A percentile compares a stretch with the other conserved stretches of the same genome.
phyloP scores from a whole-genome alignment of 2,888 invertebrate species.

The Aricia artaxerxes region DNA sequence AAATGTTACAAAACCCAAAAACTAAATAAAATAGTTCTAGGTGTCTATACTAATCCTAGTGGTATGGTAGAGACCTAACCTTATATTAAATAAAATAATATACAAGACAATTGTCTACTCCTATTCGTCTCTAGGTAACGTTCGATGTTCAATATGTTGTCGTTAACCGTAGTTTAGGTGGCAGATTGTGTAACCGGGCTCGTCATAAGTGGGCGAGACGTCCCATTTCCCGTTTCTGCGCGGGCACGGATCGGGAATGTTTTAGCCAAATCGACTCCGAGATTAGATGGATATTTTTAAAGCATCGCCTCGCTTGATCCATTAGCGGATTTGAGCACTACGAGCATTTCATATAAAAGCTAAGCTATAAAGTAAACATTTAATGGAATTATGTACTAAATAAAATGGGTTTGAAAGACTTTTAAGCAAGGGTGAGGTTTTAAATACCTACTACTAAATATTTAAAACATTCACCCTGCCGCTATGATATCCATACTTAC shows the following conservation, averaged over 20 bases:
- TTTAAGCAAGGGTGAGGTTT: not conserved
- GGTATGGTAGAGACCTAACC: too few relatives aligned
- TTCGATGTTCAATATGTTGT: too few relatives aligned
- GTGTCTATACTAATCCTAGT: too few relatives aligned
- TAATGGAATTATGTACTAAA: constrained; percentile 34
- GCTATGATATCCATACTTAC: too few relatives aligned
- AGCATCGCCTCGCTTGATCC: constrained; percentile 67
- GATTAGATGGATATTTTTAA: constrained; percentile 73
- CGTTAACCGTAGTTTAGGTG: constrained; percentile 35
- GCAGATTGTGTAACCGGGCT: constrained; percentile 41
- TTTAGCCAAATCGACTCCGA: constrained; percentile 67
- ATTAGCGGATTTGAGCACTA: constrained; percentile 67
- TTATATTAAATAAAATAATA: too few relatives aligned
- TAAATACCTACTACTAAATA: not conserved
- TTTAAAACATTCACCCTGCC: too few relatives aligned
- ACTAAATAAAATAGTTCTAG: too few relatives aligned
- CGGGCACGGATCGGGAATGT: constrained; percentile 62
- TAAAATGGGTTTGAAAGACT: constrained; percentile 19
- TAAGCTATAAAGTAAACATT: constrained; percentile 48
- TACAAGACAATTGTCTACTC: too few relatives aligned
- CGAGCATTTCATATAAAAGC: constrained; percentile 58
- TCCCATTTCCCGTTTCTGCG: constrained; percentile 62
- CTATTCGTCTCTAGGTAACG: too few relatives aligned
- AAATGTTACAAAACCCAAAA: too few relatives aligned
- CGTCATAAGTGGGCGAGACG: constrained; percentile 60